Conservation (phyloP, 2,888 invertebrate species). For the Branchellion lobata region DNA sequence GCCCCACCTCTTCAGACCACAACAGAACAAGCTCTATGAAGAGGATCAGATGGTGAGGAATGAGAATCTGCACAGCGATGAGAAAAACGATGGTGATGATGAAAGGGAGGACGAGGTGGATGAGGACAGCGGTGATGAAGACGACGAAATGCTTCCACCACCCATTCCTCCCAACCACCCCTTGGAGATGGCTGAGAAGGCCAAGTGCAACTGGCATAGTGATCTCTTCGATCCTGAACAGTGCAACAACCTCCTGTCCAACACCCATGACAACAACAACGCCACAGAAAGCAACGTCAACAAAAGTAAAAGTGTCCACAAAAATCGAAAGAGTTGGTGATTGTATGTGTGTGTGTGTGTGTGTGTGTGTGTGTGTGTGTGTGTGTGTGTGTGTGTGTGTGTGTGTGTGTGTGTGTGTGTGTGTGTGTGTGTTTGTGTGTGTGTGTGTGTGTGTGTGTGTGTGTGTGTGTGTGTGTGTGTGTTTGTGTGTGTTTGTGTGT, state of each 20-base stretch:
- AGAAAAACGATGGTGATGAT: background rate
- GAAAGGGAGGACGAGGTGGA: background rate
- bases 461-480: too few species aligned
- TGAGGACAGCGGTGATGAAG: background rate
- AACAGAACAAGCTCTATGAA: background rate
- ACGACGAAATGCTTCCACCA: slow-evolving; percentile 6
- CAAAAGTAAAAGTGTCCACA: background rate
- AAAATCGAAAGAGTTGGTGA: too few species aligned
- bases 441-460: too few species aligned
- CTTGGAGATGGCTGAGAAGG: background rate
- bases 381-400: too few species aligned
- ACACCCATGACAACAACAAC: background rate
- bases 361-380: too few species aligned
- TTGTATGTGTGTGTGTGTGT: too few species aligned
- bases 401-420: too few species aligned
- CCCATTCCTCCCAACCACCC: slow-evolving; percentile 5
- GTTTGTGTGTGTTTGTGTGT: too few species aligned
- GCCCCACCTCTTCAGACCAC: background rate
- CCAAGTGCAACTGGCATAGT: background rate
- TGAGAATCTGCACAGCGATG: too few species aligned
- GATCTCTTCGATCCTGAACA: background rate
- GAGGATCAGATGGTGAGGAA: background rate
- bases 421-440: too few species aligned
- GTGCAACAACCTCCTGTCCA: background rate
- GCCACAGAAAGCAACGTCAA: background rate